Base-by-base conservation (phyloP, 2,888 invertebrate species). In the Amphiduros pacificus region DNA sequence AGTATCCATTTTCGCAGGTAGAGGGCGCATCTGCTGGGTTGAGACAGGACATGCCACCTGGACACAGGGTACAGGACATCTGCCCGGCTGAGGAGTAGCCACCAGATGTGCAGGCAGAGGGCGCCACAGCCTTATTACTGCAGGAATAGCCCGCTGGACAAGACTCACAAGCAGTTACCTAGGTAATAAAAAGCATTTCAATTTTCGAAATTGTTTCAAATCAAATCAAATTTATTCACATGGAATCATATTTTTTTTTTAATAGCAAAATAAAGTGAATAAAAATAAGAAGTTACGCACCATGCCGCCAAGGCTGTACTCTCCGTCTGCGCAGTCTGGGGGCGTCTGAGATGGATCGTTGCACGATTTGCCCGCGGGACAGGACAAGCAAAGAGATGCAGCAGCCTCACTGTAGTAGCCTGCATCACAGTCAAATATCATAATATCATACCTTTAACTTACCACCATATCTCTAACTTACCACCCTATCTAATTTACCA, bases 111-210 rank as follows among this genome's bases (percentile, higher is more conserved):
- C 66, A 67, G 32, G 63, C 50, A 1, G 71, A 73, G 6, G 67
- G 64, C 9, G 71, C 71, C 1, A 68, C 68, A 31, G 26, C 50
- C n/a, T 32, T 31, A n/a, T 27, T 20, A 17, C 62, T 14, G 55
- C 77, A 78, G 44, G 69, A 63, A 36, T 52, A 72, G 11, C 77
- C 77, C 22, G 74, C 76, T 14, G 75, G 75, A 65, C 78, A 78
- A 0, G 62, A 27, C 0, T 61, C 50, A 65, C 78, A 78, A n/a
- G 66, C 73, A 68, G 20, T 55, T 64, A n/a, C 74, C 75, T 31
- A 71, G 6, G 36, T 11, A 36, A 17, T 9, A 36, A 36, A n/a
- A n/a, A n/a, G n/a, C n/a, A n/a, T n/a, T n/a, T n/a, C n/a, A n/a
- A n/a, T n/a, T n/a, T n/a, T n/a, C n/a, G n/a, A n/a, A n/a, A n/a